phyloP scores from a whole-genome alignment of 2,113 vertebrate species.

The Dolichallabes microphthalmus region DNA sequence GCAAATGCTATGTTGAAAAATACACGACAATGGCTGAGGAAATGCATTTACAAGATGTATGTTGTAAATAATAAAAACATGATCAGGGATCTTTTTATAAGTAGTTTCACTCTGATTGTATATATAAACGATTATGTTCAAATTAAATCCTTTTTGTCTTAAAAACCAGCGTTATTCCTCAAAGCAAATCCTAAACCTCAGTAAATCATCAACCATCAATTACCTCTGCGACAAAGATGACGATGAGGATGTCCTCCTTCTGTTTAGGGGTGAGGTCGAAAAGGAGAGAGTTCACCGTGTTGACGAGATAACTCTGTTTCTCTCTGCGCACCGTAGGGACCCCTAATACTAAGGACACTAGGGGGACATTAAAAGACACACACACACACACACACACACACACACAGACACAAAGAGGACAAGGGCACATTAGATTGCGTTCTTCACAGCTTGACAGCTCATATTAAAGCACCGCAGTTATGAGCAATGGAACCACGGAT shows the following conservation, averaged over 20 bases:
- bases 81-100: neutral
- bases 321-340: constrained; percentile 81
- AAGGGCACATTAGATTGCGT: neutral
- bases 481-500: neutral
- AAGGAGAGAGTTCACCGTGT: constrained; percentile 78
- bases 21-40: neutral
- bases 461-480: neutral
- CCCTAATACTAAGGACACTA: constrained; percentile 85
- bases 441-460: neutral
- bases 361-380: constrained; percentile 4
- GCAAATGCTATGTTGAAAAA: no score
- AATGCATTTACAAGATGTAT: neutral
- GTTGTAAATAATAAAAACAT: neutral
- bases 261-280: constrained; percentile 70
- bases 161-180: neutral
- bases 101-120: neutral
- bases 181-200: neutral
- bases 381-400: neutral
- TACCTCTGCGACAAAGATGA: constrained; percentile 88
- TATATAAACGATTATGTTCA: neutral
- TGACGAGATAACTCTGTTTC: constrained; percentile 79
- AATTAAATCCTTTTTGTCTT: neutral
- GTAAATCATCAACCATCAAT: neutral
- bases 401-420: neutral
- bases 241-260: constrained; percentile 73